These are phyloP conservation scores for Thelaira solivaga DNA, from an alignment of 2,888 invertebrate species.

Conservation along the genomic window DNA sequence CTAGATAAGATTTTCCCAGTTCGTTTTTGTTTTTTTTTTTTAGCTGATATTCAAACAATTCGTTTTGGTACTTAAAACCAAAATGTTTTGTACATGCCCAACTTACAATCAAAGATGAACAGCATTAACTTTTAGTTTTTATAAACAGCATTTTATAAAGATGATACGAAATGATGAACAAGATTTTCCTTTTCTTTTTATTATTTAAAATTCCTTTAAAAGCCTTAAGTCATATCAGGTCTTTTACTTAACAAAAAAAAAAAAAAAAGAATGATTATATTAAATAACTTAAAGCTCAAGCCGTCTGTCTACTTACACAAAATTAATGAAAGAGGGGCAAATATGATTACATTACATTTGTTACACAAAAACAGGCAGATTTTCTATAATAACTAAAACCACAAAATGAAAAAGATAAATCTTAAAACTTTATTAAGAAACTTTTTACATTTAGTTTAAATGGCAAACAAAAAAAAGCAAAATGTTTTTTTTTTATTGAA, in stretches of 20 bases:
- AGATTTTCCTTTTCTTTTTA: constrained; percentile 41
- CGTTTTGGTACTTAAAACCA: constrained; percentile 47
- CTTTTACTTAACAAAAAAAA: constrained; percentile 5
- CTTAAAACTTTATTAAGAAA: constrained; percentile 48
- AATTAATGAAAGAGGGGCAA: constrained; percentile 16
- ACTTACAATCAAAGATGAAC: constrained; percentile 39
- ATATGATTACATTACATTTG: constrained; percentile 40
- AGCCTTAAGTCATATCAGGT: constrained; percentile 44
- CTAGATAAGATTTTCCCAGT: constrained; percentile 47
- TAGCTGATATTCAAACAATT: constrained; percentile 39
- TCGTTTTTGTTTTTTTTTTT: not conserved
- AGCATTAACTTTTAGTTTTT: not conserved
- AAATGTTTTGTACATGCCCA: constrained; percentile 32
- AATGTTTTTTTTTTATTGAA: not conserved
- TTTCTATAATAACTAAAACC: constrained; percentile 10
- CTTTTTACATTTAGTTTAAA: constrained; percentile 45
- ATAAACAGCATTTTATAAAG: constrained; percentile 9
- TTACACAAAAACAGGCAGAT: constrained; percentile 26
- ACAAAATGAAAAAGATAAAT: constrained; percentile 50
- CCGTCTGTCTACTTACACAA: not conserved
- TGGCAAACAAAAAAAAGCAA: constrained; percentile 13
- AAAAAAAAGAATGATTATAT: not conserved
- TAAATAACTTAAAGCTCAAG: constrained; percentile 19
- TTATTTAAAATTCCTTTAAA: constrained; percentile 35
- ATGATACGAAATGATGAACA: constrained; percentile 31